Evolutionary conservation across 2,797 vertebrate species (phyloP).

Genomic region (Holocentrus rufus): DNA sequence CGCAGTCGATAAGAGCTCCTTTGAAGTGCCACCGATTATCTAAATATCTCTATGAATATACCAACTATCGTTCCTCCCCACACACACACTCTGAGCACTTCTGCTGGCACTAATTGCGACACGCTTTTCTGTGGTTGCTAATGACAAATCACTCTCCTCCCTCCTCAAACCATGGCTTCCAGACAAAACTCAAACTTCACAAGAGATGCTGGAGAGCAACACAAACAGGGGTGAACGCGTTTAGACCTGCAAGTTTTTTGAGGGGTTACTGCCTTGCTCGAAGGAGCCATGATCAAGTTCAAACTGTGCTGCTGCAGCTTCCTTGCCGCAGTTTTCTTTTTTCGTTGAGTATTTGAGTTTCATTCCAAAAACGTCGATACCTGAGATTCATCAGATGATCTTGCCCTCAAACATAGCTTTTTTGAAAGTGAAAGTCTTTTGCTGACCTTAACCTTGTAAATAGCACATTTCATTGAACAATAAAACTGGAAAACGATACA

Average conservation of each 20-base stretch:
- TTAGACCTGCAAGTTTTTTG: conserved; percentile 13
- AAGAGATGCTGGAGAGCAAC: background rate
- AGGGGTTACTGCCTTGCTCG: conserved; percentile 13
- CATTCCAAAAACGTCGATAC: background rate
- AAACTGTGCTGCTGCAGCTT: conserved; percentile 26
- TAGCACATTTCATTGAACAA: no score
- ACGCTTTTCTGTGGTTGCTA: conserved; percentile 50
- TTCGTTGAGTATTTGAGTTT: background rate
- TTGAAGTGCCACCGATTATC: conserved; percentile 77
- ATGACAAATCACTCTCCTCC: conserved; percentile 48
- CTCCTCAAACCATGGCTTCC: conserved; percentile 5
- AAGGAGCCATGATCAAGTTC: conserved; percentile 38
- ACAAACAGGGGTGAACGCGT: conserved; percentile 24
- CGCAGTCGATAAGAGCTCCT: conserved; percentile 68
- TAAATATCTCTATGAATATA: conserved; percentile 72
- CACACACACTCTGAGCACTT: conserved; percentile 58
- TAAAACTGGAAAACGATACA: no score
- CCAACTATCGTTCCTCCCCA: conserved; percentile 65
- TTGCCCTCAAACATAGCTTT: no score
- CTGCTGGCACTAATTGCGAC: conserved; percentile 68
- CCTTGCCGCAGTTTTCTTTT: conserved; percentile 3
- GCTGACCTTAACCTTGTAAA: no score
- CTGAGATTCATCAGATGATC: no score
- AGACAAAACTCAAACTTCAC: background rate
- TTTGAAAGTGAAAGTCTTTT: no score